Percentiles rank a stretch among this genome's conserved stretches.
These are phyloP conservation scores for Brachyopa scutellaris DNA, from an alignment of 2,888 invertebrate species.

Conservation along the genomic window DNA sequence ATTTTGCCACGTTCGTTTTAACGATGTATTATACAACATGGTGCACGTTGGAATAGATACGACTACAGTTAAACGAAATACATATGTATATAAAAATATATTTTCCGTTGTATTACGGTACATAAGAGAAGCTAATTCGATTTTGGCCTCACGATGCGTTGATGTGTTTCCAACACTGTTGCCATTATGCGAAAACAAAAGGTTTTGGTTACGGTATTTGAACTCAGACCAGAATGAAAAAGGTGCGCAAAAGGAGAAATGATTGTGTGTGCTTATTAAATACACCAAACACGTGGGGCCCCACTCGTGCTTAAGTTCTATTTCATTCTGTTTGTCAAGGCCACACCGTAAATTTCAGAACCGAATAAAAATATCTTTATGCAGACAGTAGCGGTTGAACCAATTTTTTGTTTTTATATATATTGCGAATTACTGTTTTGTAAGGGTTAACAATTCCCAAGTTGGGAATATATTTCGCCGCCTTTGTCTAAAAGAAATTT, in stretches of 20 bases:
- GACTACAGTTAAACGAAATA: too few relatives aligned
- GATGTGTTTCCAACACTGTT: constrained; percentile 9
- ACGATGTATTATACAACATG: too few relatives aligned
- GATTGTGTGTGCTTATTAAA: constrained; percentile 4
- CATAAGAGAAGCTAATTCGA: constrained; percentile 16
- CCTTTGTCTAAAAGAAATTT: too few relatives aligned
- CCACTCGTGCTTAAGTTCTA: neutral
- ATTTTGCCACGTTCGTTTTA: too few relatives aligned
- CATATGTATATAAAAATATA: constrained; percentile 1
- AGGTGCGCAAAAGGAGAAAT: neutral
- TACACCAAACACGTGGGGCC: constrained; percentile 4
- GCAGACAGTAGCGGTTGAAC: neutral
- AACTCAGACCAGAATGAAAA: too few relatives aligned
- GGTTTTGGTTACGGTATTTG: neutral
- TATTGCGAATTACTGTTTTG: neutral
- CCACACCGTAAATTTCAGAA: neutral
- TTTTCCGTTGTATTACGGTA: neutral
- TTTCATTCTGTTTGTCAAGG: neutral
- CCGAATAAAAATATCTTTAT: neutral
- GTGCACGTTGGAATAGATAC: too few relatives aligned
- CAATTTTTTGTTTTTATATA: neutral
- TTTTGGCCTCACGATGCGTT: constrained; percentile 8
- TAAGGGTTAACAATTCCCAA: too few relatives aligned
- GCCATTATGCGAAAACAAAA: neutral
- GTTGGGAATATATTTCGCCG: too few relatives aligned